Evolutionary conservation across 1,140 invertebrate genomes (phyloP).

Genomic region (Akabosia matsudoensis): DNA sequence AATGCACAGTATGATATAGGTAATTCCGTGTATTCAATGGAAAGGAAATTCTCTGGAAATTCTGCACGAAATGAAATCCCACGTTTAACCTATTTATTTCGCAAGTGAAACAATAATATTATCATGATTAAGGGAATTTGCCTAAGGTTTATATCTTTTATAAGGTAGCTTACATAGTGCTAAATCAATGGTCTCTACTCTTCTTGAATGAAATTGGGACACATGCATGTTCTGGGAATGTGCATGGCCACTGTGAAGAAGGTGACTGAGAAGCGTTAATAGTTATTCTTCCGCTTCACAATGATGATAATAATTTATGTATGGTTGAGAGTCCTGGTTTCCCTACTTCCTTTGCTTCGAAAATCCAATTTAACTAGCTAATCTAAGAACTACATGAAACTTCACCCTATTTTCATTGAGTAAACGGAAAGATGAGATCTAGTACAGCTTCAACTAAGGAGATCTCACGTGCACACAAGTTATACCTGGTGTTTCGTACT

Average conservation of each 20-base stretch:
- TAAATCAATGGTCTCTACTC: not conserved
- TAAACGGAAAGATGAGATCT: not conserved
- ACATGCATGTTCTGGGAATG: not conserved
- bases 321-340: not conserved
- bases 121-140: too few relatives aligned
- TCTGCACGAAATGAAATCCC: too few relatives aligned
- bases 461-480: too few relatives aligned
- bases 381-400: constrained; percentile 19
- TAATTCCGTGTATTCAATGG: too few relatives aligned
- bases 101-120: too few relatives aligned
- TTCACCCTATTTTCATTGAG: constrained; percentile 10
- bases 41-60: too few relatives aligned
- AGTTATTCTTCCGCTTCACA: not conserved
- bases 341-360: not conserved
- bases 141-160: too few relatives aligned
- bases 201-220: not conserved
- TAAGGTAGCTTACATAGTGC: not conserved
- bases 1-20: too few relatives aligned
- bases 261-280: not conserved
- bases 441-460: not conserved
- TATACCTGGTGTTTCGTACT: too few relatives aligned
- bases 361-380: constrained; percentile 18
- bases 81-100: too few relatives aligned
- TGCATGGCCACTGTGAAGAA: not conserved
- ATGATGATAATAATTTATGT: constrained; percentile 24